Conservation (phyloP, 2,113 vertebrate genomes). For the Hippocampus mohnikei region DNA sequence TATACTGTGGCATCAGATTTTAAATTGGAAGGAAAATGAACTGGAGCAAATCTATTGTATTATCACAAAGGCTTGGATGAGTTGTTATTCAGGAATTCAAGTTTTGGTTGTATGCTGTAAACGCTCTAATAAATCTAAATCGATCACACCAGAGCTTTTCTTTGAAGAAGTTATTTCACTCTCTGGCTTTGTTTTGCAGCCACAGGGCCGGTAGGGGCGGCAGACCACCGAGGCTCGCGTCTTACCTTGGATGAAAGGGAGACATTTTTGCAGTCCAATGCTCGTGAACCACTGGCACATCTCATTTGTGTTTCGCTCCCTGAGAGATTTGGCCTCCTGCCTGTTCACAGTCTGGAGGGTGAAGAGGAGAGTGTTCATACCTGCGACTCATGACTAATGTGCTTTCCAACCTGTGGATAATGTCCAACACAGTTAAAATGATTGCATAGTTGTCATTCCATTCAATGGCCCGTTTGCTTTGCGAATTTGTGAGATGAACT, state of each 20-base stretch:
- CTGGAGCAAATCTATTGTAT: neutral
- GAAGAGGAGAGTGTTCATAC: conserved; percentile 34
- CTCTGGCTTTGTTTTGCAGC: conserved; percentile 10
- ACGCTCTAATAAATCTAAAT: neutral
- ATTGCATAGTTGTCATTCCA: neutral
- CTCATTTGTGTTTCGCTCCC: conserved; percentile 70
- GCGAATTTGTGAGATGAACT: neutral
- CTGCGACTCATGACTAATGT: conserved; percentile 15
- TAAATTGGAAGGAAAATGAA: neutral
- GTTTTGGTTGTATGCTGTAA: neutral
- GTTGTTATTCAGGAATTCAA: neutral
- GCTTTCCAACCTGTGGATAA: neutral
- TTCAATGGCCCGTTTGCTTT: neutral
- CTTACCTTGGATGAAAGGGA: conserved; percentile 72
- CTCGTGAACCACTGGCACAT: conserved; percentile 74
- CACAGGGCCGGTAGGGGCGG: conserved; percentile 18
- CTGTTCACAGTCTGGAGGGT: conserved; percentile 41
- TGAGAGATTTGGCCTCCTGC: conserved; percentile 64
- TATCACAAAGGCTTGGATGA: neutral
- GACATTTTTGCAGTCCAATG: conserved; percentile 66
- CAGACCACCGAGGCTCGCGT: conserved; percentile 9
- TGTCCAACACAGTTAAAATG: neutral
- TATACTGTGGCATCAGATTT: neutral
- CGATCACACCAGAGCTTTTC: neutral
- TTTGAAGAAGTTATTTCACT: neutral